Evolutionary conservation across 2,797 vertebrate species (phyloP).

Genomic region (Amniataba percoides): DNA sequence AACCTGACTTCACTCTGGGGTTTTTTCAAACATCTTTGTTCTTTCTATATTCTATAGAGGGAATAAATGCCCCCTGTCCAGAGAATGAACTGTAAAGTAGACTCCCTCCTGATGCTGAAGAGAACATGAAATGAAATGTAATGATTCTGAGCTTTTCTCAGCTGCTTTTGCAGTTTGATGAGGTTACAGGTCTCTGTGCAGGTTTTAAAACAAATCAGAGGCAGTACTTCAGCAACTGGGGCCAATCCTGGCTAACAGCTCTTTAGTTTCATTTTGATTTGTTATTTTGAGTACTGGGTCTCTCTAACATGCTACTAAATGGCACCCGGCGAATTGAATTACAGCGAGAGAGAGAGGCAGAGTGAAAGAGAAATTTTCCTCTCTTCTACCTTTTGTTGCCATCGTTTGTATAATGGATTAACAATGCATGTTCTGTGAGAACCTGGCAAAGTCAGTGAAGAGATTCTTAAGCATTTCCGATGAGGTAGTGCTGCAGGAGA

Average conservation of each 20-base stretch:
- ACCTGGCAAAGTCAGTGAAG: constrained; percentile 7
- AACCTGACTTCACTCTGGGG: not conserved
- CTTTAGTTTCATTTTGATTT: not conserved
- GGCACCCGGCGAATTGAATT: not conserved
- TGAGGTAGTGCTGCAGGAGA: constrained; percentile 16
- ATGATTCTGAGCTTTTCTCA: constrained; percentile 19
- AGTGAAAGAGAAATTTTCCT: not conserved
- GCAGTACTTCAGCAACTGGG: not conserved
- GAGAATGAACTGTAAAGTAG: not conserved
- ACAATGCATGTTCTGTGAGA: constrained; percentile 10
- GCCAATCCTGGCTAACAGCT: not conserved
- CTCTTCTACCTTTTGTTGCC: not conserved
- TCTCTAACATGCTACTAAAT: not conserved
- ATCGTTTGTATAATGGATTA: constrained; percentile 16
- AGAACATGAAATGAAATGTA: not conserved
- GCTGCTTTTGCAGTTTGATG: constrained; percentile 5
- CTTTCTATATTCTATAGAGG: not conserved
- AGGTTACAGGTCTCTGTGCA: not conserved
- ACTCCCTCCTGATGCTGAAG: no score
- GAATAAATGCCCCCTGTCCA: not conserved
- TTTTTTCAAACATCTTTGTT: not conserved
- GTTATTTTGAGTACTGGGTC: constrained; percentile 4
- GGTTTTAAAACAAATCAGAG: constrained; percentile 13
- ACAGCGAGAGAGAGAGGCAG: constrained; percentile 10
- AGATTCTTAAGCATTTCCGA: constrained; percentile 19